Evolutionary conservation across 2,888 invertebrate species (phyloP), one percentile per base, ranked within the genome.

Genomic region (Calameuta pallipes): DNA sequence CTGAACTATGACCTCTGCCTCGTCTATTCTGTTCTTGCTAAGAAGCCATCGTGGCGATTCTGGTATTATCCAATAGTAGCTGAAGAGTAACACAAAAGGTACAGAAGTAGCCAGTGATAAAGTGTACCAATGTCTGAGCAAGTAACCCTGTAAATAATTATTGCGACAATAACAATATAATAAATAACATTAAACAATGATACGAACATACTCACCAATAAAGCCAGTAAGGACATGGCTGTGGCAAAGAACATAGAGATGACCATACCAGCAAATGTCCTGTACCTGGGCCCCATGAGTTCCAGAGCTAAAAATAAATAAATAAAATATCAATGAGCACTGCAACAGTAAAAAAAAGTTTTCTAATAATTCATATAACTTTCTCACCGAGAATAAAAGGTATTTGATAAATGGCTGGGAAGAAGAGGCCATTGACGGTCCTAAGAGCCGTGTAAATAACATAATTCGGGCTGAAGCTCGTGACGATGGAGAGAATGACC

Each of bases 21-120:
- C 95, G 76, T 94, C 94, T 83, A 95, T 93, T 73, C 94, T 92
- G 35, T 94, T 94, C 85, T 94, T 93, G 35, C 94, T 94, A 11
- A 95, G 93, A 33, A 95, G 91, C 95, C 95, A 95, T 81, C 95
- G 92, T 3, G 95, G 95, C 74, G 95, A 95, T 88, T 95, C 95
- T 12, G 95, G 95, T 82, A 95, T 93, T 70, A 95, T 92, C 94
- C 95, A 94, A 87, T 93, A 94, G 83, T 93, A 94, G 81, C 94
- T 94, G 90, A 93, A 94, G 3, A 94, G 90, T 15, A 93, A 82
- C 41, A 94, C 85, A 84, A 94, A 94, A 0, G 95, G 95, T 4
- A 95, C 89, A 82, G 94, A 95, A 4, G 94, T 94, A 30, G 94
- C 93, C 74, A 95, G 86, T 0, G 94, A 94, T 13, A 95, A 89